Base-by-base conservation (phyloP, 2,888 invertebrate species). In the Rosalia funebris region DNA sequence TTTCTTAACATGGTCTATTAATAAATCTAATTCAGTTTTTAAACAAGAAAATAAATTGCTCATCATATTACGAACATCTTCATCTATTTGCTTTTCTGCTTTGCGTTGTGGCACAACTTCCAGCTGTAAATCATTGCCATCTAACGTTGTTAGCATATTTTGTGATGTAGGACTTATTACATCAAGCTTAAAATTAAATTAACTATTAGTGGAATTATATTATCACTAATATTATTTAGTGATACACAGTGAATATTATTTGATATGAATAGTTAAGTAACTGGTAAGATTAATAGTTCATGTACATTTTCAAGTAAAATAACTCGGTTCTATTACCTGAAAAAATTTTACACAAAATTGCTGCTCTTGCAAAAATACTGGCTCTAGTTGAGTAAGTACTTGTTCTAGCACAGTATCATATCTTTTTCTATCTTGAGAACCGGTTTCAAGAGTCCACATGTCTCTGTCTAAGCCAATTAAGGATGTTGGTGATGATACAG, bases 301-400 rank as follows among this genome's bases (percentile, higher is more conserved):
- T n/a, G n/a, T n/a, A n/a, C n/a, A n/a, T n/a, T n/a, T n/a, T n/a
- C n/a, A n/a, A n/a, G n/a, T n/a, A n/a, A n/a, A n/a, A n/a, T n/a
- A n/a, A n/a, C n/a, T n/a, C n/a, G n/a, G n/a, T n/a, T n/a, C n/a
- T n/a, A 45, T 57, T 65, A 79, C 79, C 80, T 93, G 92, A 80
- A 98, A 95, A 83, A 98, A 98, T 62, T 89, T 86, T 12, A 93
- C 89, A 79, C 96, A 97, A 82, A 98, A 98, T 70, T 95, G 91
- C 82, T 98, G 97, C 80, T 98, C 98, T 16, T 93, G 92, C 67
- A 96, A 85, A 77, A 97, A 96, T 55, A 96, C 89, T 1, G 93
- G 92, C 78, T 96, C 96, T 65, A 98, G 84, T 77, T 95, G 91
- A 11, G 91, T 91, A 59, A 99, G 84, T 52, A 96, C 92, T 81